Evolutionary conservation across 2,113 vertebrate genomes (phyloP), one percentile per base, ranked within the genome.

Genomic region (Prunella fulvescens): DNA sequence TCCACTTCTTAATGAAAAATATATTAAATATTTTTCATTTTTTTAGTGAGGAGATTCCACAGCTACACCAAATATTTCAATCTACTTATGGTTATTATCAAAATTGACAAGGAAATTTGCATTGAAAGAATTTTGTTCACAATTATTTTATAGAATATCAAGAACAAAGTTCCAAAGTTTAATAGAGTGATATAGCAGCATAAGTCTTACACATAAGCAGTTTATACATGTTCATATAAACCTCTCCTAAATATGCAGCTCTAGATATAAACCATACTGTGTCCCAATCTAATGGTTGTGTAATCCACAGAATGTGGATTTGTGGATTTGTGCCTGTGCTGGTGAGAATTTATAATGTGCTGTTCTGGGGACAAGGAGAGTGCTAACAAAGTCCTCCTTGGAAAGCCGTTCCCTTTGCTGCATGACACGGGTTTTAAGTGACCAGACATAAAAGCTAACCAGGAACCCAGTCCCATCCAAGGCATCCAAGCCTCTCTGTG

Each of bases 341-440:
- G 4, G 19, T n/a, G 14, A 50, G 28, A 58, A 39, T 67, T 40
- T 72, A 40, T 8, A 40, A 10, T 10, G 5, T 13, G 5, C 14
- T 89, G 47, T 33, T n/a, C 22, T 48, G 24, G 62, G 42, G 9
- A 65, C 22, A 62, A 62, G 22, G 48, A 47, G 14, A 61, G n/a
- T 29, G 28, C 10, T 64, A 12, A 31, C 8, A 54, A 70, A 69
- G 28, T 69, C 14, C 69, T 80, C 7, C 7, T 26, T 45, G 25
- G 39, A 72, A 83, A 17, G 33, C 10, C 42, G 20, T n/a, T 70
- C 9, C 16, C 25, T 45, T 50, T 47, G 37, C 65, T 60, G 29
- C 12, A 7, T 31, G 24, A 58, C 12, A 33, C 0, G 0, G 12
- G 5, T 77, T 90, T 67, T 28, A 84, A 51, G 14, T 24, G 28